Conservation (phyloP, 2,797 vertebrate genomes). For the Gymnodraco acuticeps region DNA sequence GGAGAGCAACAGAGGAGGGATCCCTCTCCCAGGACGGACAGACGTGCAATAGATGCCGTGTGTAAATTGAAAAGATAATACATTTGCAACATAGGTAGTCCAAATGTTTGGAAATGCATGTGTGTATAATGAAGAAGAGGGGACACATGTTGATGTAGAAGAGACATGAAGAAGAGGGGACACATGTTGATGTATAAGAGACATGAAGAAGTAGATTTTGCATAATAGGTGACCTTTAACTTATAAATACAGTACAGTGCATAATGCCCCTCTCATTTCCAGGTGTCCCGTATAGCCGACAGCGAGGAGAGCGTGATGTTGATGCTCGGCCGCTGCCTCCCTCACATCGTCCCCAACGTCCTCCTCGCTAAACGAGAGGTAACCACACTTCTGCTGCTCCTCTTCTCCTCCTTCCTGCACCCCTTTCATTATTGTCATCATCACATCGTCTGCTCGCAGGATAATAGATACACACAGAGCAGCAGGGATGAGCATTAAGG, state of each 20-base stretch:
- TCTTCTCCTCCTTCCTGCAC: conserved; percentile 18
- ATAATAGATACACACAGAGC: conserved; percentile 76
- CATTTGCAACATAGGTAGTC: no score
- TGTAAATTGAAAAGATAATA: no score
- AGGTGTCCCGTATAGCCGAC: conserved; percentile 98
- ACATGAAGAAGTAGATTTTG: no score
- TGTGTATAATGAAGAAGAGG: no score
- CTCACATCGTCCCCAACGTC: conserved; percentile 98
- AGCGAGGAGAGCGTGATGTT: conserved; percentile 97
- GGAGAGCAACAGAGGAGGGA: no score
- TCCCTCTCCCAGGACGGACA: no score
- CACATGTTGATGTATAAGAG: no score
- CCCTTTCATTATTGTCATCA: conserved; percentile 52
- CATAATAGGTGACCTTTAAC: no score
- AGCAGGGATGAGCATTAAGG: conserved; percentile 24
- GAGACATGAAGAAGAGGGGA: no score
- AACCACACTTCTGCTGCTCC: conserved; percentile 57
- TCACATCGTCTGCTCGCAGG: conserved; percentile 52
- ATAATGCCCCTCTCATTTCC: conserved; percentile 22
- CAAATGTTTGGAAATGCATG: no score
- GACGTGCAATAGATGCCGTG: no score
- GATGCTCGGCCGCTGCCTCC: conserved; percentile 98
- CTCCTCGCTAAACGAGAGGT: conserved; percentile 99
- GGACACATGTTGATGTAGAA: no score
- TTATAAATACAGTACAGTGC: neutral